Evolutionary conservation across 2,888 invertebrate genomes (phyloP).

Genomic region (Dendrolimus houi): DNA sequence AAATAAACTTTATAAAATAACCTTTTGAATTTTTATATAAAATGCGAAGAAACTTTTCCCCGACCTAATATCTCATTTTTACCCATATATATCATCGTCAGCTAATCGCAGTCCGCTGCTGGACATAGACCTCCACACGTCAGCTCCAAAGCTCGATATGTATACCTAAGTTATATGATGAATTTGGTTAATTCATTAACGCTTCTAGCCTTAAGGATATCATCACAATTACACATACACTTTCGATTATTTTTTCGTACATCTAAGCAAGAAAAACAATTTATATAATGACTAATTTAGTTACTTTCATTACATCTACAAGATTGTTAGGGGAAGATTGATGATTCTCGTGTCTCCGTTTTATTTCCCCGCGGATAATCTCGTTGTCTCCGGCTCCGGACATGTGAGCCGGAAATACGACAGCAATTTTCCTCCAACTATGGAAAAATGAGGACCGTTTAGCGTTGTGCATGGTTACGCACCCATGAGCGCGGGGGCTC

Average conservation of each 20-base stretch:
- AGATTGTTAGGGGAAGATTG: slow-evolving; percentile 51
- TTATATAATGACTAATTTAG: slow-evolving; percentile 30
- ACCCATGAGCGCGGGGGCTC: slow-evolving; percentile 31
- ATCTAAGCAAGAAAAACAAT: slow-evolving; percentile 5
- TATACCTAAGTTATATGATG: too few species aligned
- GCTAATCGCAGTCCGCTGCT: too few species aligned
- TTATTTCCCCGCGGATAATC: slow-evolving; percentile 71
- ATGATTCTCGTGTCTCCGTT: slow-evolving; percentile 65
- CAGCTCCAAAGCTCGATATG: too few species aligned
- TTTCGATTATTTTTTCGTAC: neutral
- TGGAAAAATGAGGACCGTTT: slow-evolving; percentile 69
- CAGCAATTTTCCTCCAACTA: slow-evolving; percentile 70
- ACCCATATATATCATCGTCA: too few species aligned
- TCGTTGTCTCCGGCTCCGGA: slow-evolving; percentile 71
- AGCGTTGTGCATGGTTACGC: slow-evolving; percentile 54
- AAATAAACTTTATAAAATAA: too few species aligned
- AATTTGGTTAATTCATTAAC: too few species aligned
- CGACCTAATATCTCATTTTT: too few species aligned
- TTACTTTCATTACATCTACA: slow-evolving; percentile 30
- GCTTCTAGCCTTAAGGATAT: too few species aligned
- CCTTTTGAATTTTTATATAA: too few species aligned
- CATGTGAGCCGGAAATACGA: slow-evolving; percentile 71
- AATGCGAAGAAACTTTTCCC: too few species aligned
- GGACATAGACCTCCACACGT: too few species aligned
- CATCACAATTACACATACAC: too few species aligned